phyloP scores from a whole-genome alignment of 2,797 vertebrate genomes.

The Notamacropus eugenii region DNA sequence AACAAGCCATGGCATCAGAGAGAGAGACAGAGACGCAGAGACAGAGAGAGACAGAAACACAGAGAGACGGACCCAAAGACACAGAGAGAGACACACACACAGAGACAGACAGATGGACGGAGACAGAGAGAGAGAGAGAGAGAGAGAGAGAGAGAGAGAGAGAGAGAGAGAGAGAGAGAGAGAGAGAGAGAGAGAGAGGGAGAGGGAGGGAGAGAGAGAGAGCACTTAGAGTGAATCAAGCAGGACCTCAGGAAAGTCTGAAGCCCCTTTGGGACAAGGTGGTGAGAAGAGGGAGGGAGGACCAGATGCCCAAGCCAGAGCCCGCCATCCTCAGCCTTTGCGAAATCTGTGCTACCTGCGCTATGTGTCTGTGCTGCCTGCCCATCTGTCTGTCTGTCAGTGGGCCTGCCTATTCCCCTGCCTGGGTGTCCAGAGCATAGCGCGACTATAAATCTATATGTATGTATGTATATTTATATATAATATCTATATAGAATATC shows the following conservation, averaged over 20 bases:
- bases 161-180: constrained; percentile 76
- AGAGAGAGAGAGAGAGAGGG: constrained; percentile 70
- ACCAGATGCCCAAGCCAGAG: neutral
- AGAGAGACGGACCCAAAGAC: constrained; percentile 80
- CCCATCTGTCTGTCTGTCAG: neutral
- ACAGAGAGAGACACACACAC: constrained; percentile 80
- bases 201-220: neutral
- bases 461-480: neutral
- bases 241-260: neutral
- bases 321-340: neutral
- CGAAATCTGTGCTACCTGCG: neutral
- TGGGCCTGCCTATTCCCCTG: neutral
- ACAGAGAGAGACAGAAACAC: constrained; percentile 73
- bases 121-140: constrained; percentile 75
- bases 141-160: neutral
- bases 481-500: neutral
- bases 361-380: neutral
- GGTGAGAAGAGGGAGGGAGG: constrained; percentile 7
- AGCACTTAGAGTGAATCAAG: neutral
- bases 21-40: constrained; percentile 84
- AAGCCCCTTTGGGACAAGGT: neutral
- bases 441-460: neutral
- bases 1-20: constrained; percentile 90
- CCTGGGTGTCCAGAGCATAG: neutral
- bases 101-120: constrained; percentile 80